Percentiles rank a stretch among this genome's conserved stretches.
Evolutionary conservation across 92 coral and sea anemone species (phyloP).

Genomic region (Phenganax subtilis): DNA sequence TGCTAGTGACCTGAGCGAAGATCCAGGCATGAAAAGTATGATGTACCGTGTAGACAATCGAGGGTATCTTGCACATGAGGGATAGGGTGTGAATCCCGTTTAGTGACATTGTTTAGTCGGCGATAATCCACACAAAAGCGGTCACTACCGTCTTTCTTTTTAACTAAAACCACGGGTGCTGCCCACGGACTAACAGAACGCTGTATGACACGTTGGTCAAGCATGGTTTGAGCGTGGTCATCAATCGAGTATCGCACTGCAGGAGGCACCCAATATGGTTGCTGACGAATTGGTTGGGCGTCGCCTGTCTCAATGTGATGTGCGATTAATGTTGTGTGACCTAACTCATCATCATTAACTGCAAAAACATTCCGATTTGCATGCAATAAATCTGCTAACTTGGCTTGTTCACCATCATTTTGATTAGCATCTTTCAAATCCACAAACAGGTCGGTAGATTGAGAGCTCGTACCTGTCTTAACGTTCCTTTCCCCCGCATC

Average conservation of each 20-base stretch:
- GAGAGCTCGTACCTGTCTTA: background rate
- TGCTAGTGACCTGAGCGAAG: constrained; percentile 58
- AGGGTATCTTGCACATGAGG: constrained; percentile 30
- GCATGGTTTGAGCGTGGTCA: constrained; percentile 18
- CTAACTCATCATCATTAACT: constrained; percentile 26
- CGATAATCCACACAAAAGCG: constrained; percentile 17
- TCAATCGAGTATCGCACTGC: constrained; percentile 15
- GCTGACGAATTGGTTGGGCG: constrained; percentile 27
- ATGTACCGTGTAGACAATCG: constrained; percentile 15
- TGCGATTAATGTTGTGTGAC: constrained; percentile 15
- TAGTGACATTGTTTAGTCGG: background rate
- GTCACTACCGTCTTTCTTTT: constrained; percentile 11
- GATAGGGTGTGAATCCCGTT: constrained; percentile 12
- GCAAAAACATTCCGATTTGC: constrained; percentile 38
- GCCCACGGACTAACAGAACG: constrained; percentile 31
- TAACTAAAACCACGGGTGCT: constrained; percentile 3
- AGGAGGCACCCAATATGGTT: constrained; percentile 35
- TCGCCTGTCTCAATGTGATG: constrained; percentile 42
- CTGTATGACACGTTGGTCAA: constrained; percentile 32
- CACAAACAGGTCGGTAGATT: background rate
- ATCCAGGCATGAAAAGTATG: constrained; percentile 19
- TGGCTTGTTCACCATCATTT: constrained; percentile 3
- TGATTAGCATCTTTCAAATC: constrained; percentile 17
- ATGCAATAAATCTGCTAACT: constrained; percentile 9
- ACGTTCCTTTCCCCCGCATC: background rate